Percentiles rank a stretch among this genome's conserved stretches.
phyloP scores from a whole-genome alignment of 2,888 invertebrate species.

The Drosophila bunnanda region DNA sequence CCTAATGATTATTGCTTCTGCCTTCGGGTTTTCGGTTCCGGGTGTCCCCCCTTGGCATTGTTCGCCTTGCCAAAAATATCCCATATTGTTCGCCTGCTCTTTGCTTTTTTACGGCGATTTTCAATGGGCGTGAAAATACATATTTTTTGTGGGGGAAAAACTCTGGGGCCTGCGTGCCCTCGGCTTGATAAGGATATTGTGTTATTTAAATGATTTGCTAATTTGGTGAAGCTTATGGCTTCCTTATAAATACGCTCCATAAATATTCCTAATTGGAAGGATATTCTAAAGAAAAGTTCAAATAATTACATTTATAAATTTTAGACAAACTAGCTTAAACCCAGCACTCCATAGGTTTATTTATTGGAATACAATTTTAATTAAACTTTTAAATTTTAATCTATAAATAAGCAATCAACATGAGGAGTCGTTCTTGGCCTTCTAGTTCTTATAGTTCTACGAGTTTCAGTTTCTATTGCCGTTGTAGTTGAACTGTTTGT shows the following conservation, averaged over 20 bases:
- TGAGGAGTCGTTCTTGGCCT: neutral
- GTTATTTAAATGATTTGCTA: constrained; percentile 56
- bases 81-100: constrained; percentile 31
- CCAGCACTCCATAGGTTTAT: neutral
- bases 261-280: constrained; percentile 23
- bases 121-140: constrained; percentile 63
- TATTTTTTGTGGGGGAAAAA: neutral
- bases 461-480: neutral
- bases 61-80: constrained; percentile 50
- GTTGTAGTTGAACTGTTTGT: neutral
- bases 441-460: constrained; percentile 5
- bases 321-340: neutral
- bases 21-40: constrained; percentile 27
- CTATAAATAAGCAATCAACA: neutral
- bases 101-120: constrained; percentile 40
- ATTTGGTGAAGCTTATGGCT: constrained; percentile 30
- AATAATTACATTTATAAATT: neutral
- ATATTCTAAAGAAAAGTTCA: neutral
- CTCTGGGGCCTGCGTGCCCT: constrained; percentile 17
- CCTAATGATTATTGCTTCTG: constrained; percentile 71
- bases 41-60: constrained; percentile 50
- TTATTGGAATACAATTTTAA: neutral
- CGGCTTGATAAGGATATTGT: constrained; percentile 54
- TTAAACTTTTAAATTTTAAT: neutral
- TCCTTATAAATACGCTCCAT: constrained; percentile 3